A percentile compares a stretch with the other conserved stretches of the same genome.
These are phyloP conservation scores for Fundulus diaphanus DNA, from an alignment of 2,797 vertebrate species.

Conservation along the genomic window DNA sequence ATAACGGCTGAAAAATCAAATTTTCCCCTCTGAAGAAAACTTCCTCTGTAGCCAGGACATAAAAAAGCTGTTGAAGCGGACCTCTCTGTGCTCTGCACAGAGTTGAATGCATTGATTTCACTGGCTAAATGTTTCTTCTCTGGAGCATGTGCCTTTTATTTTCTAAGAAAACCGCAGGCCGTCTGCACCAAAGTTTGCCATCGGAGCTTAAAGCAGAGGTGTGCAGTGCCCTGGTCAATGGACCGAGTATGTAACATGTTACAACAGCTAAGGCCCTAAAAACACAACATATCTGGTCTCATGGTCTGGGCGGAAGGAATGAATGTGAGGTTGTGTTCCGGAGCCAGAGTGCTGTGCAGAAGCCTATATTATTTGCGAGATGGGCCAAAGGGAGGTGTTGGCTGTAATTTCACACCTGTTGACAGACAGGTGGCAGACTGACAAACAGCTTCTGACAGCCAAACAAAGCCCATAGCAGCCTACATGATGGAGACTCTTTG, in stretches of 20 bases:
- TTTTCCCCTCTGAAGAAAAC: neutral
- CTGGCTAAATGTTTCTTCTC: neutral
- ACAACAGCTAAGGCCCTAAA: neutral
- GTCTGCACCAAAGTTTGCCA: neutral
- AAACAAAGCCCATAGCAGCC: conserved; percentile 8
- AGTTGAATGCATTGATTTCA: neutral
- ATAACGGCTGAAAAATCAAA: neutral
- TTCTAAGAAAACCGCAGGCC: neutral
- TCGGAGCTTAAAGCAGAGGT: neutral
- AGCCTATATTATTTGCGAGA: conserved; percentile 5
- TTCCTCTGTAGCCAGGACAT: neutral
- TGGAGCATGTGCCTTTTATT: neutral
- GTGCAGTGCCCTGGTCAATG: neutral
- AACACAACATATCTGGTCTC: neutral
- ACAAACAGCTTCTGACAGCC: conserved; percentile 26
- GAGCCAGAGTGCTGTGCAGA: neutral
- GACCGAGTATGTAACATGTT: neutral
- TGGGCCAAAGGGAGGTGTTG: conserved; percentile 17
- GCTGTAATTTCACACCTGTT: conserved; percentile 51
- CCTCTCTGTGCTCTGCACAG: neutral
- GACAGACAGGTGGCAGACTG: conserved; percentile 30
- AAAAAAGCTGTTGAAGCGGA: neutral
- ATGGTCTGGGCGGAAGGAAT: neutral
- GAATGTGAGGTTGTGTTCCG: conserved; percentile 10
- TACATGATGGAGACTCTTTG: conserved; percentile 9